Percentiles rank a stretch among this genome's conserved stretches.
These are phyloP conservation scores for Cactoblastis cactorum DNA, from an alignment of 2,888 invertebrate genomes.

Conservation along the genomic window DNA sequence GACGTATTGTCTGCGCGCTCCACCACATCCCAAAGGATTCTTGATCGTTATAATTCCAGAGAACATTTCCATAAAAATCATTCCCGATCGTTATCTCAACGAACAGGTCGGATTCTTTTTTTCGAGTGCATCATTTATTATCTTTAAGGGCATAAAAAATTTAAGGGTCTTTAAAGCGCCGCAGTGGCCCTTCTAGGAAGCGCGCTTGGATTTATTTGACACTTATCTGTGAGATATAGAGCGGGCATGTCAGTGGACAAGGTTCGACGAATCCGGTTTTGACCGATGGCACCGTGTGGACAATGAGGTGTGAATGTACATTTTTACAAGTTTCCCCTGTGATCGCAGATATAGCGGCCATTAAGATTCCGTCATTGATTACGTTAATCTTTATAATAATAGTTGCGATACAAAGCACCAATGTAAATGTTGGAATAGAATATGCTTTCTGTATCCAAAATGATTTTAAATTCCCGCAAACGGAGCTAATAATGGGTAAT, in stretches of 20 bases:
- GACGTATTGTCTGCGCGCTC: slow-evolving; percentile 75
- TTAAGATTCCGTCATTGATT: slow-evolving; percentile 29
- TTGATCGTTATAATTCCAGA: slow-evolving; percentile 74
- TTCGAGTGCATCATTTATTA: slow-evolving; percentile 75
- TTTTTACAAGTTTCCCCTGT: slow-evolving; percentile 40
- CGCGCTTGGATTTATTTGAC: slow-evolving; percentile 71
- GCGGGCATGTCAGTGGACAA: slow-evolving; percentile 53
- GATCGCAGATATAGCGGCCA: slow-evolving; percentile 37
- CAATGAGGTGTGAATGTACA: slow-evolving; percentile 68
- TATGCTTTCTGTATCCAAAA: too few relatives aligned
- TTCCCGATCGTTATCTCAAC: slow-evolving; percentile 72
- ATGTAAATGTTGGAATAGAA: too few relatives aligned
- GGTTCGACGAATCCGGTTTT: slow-evolving; percentile 55
- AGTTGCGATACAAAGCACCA: background rate
- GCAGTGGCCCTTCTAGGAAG: slow-evolving; percentile 74
- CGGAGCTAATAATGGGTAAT: too few relatives aligned
- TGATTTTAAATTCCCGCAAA: too few relatives aligned
- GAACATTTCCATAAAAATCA: slow-evolving; percentile 77
- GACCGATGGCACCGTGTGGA: slow-evolving; percentile 36
- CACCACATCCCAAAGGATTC: slow-evolving; percentile 74
- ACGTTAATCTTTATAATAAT: slow-evolving; percentile 24
- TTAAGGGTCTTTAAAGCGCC: slow-evolving; percentile 69
- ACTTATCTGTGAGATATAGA: slow-evolving; percentile 72
- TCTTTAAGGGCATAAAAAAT: slow-evolving; percentile 73
- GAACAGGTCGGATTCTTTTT: slow-evolving; percentile 77